Evolutionary conservation across 1,140 invertebrate genomes (phyloP), one percentile per base, ranked within the genome.

Genomic region (Drosophila sucinea): DNA sequence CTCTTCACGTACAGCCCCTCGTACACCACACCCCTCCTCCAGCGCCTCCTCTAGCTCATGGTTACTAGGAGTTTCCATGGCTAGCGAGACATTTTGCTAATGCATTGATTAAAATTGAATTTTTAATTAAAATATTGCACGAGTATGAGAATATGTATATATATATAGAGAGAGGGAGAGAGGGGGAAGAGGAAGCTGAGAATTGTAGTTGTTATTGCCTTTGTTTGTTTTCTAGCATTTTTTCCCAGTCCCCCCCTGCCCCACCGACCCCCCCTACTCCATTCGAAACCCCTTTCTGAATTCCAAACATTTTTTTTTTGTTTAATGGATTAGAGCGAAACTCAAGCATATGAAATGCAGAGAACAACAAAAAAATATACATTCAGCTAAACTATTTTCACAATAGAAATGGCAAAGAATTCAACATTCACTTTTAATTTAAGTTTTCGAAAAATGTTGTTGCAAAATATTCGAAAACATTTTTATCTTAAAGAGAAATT

Each of bases 21-120:
- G 4, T 17, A 5, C 1, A 3, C 41, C 4, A n/a, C 0, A 4
- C 1, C 5, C 1, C n/a, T 6, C 54, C 54, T 4, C n/a, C 27
- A 0, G 11, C 29, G 29, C 4, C 54, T n/a, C 11, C 29, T 17
- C 3, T 2, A n/a, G 2, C 10, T 17, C 77, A 66, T 75, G 57
- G 79, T 73, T 81, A 75, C 78, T 25, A 47, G 73, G 60, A 70
- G 82, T 81, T 78, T 63, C 82, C 70, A 62, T 69, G 72, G 76
- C 71, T 62, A 87, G 79, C 84, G 84, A 87, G 84, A 89, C 84
- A 87, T 87, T 87, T 87, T 89, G 79, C 87, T 90, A 90, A 90
- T 90, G 87, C 87, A 90, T 90, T 90, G 87, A 90, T 90, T 90
- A 90, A 90, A 90, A 90, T 90, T 90, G 87, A 90, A 90, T 90